Base-by-base conservation (phyloP, 2,888 invertebrate genomes). In the Minunthozetes semirufus region DNA sequence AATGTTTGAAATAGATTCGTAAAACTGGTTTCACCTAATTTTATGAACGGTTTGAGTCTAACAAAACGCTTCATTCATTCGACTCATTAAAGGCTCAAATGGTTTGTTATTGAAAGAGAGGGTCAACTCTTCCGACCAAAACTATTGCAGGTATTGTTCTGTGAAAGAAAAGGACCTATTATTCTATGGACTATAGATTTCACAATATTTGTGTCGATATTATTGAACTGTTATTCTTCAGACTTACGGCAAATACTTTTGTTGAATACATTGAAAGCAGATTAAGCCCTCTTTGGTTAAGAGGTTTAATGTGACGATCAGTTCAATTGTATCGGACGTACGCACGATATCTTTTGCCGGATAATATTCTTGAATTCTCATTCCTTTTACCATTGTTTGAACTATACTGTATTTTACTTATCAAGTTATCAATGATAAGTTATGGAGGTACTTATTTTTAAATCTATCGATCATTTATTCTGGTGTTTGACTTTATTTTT, bases 11-110 rank as follows among this genome's bases (percentile, higher is more conserved):
- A 66, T 29, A 17, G 8, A n/a, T 66, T n/a, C 17, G 8, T 19
- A 27, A 59, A 61, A 27, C 8, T 38, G 42, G 11, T 70, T 70
- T 70, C 70, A 70, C 70, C 70, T 46, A 70, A 70, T 70, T 70
- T 70, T 70, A 25, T 70, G 70, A 48, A 70, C 22, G 38, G 48
- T 48, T 70, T 25, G 46, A 70, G 13, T 48, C 6, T 22, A 70
- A 70, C 70, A 70, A 70, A 70, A 70, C 46, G 2, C 15, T 33
- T 13, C 17, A 22, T 46, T 48, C 8, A 22, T 66, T 70, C 48
- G 46, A 25, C 46, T 48, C 70, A 46, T 70, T 48, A 46, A 25
- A 19, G 66, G 29, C n/a, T 42, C 27, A 70, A 48, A 66, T 17
- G 33, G 38, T n/a, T 61, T 22, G 5, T 19, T 61, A 27, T 15